Evolutionary conservation across 1,140 invertebrate species (phyloP).

Genomic region (Heliothis subflexa): DNA sequence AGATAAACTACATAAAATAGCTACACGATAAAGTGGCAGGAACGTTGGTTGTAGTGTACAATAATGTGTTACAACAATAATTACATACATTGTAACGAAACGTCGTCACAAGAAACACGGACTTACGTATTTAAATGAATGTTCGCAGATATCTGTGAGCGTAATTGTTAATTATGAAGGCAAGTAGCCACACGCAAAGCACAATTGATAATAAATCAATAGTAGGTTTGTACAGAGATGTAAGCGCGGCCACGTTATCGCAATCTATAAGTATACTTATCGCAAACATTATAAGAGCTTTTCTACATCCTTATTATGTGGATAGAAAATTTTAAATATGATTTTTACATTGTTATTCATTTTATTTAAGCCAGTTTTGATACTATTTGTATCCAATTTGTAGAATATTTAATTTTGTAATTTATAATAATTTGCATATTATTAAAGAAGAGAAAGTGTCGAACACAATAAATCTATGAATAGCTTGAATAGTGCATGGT

Average conservation of each 20-base stretch:
- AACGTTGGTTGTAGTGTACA: slow-evolving; percentile 2
- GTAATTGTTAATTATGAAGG: slow-evolving; percentile 33
- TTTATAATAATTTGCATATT: too few species aligned
- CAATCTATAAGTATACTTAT: slow-evolving; percentile 29
- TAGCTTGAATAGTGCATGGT: background rate
- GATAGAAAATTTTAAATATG: background rate
- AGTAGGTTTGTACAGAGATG: slow-evolving; percentile 20
- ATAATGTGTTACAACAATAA: slow-evolving; percentile 16
- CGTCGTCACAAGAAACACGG: background rate
- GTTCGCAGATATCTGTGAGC: background rate
- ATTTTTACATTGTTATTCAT: too few species aligned
- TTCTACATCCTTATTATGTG: slow-evolving; percentile 10
- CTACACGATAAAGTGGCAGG: background rate
- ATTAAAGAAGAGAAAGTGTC: too few species aligned
- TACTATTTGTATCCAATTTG: too few species aligned
- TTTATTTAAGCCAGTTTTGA: too few species aligned
- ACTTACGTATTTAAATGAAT: slow-evolving; percentile 9
- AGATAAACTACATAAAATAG: slow-evolving; percentile 15
- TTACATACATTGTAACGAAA: slow-evolving; percentile 25
- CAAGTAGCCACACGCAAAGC: slow-evolving; percentile 34
- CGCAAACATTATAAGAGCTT: slow-evolving; percentile 16
- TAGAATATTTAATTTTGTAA: too few species aligned
- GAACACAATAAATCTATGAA: background rate
- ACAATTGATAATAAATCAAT: slow-evolving; percentile 39
- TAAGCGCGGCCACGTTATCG: slow-evolving; percentile 32